Percentiles rank a stretch among this genome's conserved stretches.
These are phyloP conservation scores for Melanerpes aurifrons DNA, from an alignment of 2,113 vertebrate genomes.

Conservation along the genomic window DNA sequence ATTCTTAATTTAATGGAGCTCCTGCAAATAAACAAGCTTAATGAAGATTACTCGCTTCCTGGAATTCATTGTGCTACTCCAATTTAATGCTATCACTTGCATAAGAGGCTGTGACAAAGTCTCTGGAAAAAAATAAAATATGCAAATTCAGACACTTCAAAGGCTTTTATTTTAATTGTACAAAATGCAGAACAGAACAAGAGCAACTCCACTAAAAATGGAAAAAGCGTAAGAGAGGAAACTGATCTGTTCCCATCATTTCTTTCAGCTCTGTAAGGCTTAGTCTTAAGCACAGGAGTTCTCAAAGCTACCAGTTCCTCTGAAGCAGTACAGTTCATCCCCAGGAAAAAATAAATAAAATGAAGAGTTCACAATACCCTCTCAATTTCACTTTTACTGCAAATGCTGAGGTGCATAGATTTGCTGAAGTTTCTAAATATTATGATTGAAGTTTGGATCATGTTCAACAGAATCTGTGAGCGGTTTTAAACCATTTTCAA, in stretches of 20 bases:
- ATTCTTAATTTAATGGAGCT: constrained; percentile 67
- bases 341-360: background rate
- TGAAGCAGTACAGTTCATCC: background rate
- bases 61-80: constrained; percentile 57
- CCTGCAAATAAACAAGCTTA: constrained; percentile 69
- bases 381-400: background rate
- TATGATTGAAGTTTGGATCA: background rate
- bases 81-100: constrained; percentile 63
- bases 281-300: background rate
- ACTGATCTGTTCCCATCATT: constrained; percentile 2
- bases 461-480: background rate
- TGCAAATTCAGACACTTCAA: constrained; percentile 70
- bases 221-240: background rate
- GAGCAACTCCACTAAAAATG: constrained; percentile 59
- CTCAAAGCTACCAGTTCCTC: background rate
- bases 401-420: background rate
- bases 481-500: constrained; percentile 33
- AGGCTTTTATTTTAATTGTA: constrained; percentile 70
- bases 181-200: constrained; percentile 60
- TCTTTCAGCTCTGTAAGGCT: constrained; percentile 13
- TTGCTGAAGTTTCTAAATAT: constrained; percentile 31
- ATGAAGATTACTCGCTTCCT: constrained; percentile 65
- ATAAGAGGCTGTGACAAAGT: constrained; percentile 59
- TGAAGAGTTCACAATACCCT: background rate
- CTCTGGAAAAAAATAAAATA: constrained; percentile 54